Percentiles rank a stretch among this genome's conserved stretches.
These are phyloP conservation scores for Patella pellucida DNA, from an alignment of 2,888 invertebrate species.

Conservation along the genomic window DNA sequence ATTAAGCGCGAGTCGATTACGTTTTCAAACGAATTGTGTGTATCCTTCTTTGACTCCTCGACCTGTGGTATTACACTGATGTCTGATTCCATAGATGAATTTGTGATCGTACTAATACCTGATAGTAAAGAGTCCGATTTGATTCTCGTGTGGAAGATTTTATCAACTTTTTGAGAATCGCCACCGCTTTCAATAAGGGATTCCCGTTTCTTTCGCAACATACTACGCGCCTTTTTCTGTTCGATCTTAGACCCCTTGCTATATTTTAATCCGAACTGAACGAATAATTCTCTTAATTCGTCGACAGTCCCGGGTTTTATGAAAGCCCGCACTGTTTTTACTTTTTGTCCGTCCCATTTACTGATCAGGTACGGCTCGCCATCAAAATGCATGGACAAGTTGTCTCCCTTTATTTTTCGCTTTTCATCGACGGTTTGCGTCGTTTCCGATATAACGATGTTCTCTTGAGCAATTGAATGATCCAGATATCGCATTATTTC, in stretches of 20 bases:
- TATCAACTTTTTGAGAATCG: neutral
- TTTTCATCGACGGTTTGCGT: constrained; percentile 3
- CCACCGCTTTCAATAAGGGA: neutral
- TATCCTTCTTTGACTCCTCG: neutral
- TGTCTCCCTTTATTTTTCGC: constrained; percentile 17
- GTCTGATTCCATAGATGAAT: neutral
- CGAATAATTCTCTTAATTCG: constrained; percentile 40
- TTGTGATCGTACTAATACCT: neutral
- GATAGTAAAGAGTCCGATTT: neutral
- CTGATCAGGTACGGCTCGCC: constrained; percentile 23
- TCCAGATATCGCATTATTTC: constrained; percentile 21
- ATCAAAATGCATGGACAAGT: constrained; percentile 14
- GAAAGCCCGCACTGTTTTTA: constrained; percentile 40
- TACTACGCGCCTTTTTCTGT: neutral
- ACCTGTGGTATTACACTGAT: neutral
- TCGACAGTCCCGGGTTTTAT: constrained; percentile 49
- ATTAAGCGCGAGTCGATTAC: neutral
- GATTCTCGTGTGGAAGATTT: neutral
- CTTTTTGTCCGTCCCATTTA: constrained; percentile 35
- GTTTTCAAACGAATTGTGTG: neutral
- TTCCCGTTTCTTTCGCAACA: neutral
- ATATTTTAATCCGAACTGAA: constrained; percentile 21
- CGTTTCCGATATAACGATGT: constrained; percentile 11
- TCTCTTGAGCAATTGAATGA: constrained; percentile 14
- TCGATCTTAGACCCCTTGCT: constrained; percentile 21